phyloP scores from a whole-genome alignment of 2,797 vertebrate species.

The Sebastolobus altivelis region DNA sequence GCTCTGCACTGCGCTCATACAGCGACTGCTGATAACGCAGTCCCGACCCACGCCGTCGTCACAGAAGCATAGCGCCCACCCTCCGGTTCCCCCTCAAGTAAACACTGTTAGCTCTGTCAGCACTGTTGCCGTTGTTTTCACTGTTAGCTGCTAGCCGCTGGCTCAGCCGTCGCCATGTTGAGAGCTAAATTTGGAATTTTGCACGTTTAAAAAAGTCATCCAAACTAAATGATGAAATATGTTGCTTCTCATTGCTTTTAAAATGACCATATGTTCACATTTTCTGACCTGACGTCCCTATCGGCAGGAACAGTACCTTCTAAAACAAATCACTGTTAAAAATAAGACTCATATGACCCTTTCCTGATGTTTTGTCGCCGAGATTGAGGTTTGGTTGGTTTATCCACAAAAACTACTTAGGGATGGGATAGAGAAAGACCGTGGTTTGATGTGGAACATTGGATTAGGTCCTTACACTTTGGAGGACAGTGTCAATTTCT shows the following conservation, averaged over 20 bases:
- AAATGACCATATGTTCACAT: not conserved
- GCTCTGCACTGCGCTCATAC: too few relatives aligned
- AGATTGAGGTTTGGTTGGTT: not conserved
- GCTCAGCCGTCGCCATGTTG: too few relatives aligned
- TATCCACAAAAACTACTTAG: not conserved
- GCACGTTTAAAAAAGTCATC: not conserved
- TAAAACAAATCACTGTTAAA: not conserved
- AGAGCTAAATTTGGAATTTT: too few relatives aligned
- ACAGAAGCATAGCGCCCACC: too few relatives aligned
- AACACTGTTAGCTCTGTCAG: too few relatives aligned
- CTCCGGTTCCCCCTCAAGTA: too few relatives aligned
- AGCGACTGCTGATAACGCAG: too few relatives aligned
- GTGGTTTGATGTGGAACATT: not conserved
- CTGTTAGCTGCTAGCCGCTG: too few relatives aligned
- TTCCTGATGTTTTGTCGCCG: not conserved
- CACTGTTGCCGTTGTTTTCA: too few relatives aligned
- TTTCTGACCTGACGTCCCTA: not conserved
- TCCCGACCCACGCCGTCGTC: too few relatives aligned
- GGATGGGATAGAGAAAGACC: not conserved
- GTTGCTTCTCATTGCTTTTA: not conserved
- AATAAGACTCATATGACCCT: not conserved
- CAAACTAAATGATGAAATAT: not conserved
- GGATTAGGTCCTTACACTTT: not conserved
- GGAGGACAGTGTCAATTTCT: too few relatives aligned
- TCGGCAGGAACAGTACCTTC: not conserved